Conservation (phyloP, 2,113 vertebrate species). For the Hyla sarda region DNA sequence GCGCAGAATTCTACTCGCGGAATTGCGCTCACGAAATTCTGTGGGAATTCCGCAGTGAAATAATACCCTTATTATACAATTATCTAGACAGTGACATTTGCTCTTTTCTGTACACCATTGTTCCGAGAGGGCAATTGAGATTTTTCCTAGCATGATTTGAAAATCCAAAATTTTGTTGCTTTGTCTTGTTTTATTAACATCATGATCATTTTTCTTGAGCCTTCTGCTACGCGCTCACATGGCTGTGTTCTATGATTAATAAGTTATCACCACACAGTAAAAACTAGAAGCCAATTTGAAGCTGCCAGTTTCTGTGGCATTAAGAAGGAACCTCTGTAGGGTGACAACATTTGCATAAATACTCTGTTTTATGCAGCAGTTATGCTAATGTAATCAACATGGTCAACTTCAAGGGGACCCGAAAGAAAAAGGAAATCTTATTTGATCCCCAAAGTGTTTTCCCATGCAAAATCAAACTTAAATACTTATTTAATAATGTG, state of each 20-base stretch:
- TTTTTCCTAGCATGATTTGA: neutral
- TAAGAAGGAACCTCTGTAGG: neutral
- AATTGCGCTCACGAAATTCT: too few relatives aligned
- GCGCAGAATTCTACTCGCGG: too few relatives aligned
- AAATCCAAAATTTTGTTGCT: neutral
- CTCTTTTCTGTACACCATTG: neutral
- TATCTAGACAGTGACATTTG: too few relatives aligned
- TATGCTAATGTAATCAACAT: constrained; percentile 20
- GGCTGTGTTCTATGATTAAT: neutral
- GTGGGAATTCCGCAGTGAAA: too few relatives aligned
- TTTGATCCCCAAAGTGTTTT: constrained; percentile 6
- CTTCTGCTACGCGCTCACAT: neutral
- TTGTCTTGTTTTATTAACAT: constrained; percentile 2
- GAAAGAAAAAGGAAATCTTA: neutral
- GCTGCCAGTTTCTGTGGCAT: neutral
- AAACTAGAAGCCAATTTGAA: neutral
- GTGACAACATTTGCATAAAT: neutral
- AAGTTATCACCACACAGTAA: neutral
- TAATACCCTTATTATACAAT: too few relatives aligned
- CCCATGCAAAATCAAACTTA: neutral
- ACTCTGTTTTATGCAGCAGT: neutral
- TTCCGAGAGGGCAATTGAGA: neutral
- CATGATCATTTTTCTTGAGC: neutral
- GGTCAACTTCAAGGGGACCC: constrained; percentile 1
- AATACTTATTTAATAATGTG: neutral